A percentile compares a stretch with the other conserved stretches of the same genome.
phyloP scores from a whole-genome alignment of 64 coral and sea anemone species.

The Dendrophyllia cribrosa region DNA sequence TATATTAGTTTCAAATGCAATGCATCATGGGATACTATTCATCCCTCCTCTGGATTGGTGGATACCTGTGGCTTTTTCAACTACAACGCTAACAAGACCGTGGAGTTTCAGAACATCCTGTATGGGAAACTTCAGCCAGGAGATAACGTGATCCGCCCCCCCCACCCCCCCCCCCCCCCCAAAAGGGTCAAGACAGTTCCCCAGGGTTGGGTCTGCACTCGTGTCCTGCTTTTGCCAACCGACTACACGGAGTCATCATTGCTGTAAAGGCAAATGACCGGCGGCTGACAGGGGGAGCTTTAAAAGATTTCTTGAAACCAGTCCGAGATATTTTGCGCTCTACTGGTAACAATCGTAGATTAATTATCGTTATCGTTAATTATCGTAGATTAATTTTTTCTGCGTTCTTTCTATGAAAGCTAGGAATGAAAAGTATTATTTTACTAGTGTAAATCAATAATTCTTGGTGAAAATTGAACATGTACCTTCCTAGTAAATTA shows the following conservation, averaged over 20 bases:
- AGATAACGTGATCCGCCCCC: constrained; percentile 6
- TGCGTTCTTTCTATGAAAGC: too few relatives aligned
- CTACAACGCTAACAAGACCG: constrained; percentile 44
- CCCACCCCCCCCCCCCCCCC: too few relatives aligned
- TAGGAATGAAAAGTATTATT: too few relatives aligned
- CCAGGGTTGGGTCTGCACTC: too few relatives aligned
- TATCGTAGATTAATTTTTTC: too few relatives aligned
- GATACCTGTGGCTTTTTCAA: constrained; percentile 71
- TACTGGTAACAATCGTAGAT: constrained; percentile 27
- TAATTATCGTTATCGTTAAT: too few relatives aligned
- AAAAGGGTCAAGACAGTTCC: not conserved
- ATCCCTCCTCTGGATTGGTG: too few relatives aligned
- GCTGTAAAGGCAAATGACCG: constrained; percentile 53
- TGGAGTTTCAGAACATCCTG: constrained; percentile 59
- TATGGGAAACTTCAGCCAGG: constrained; percentile 46
- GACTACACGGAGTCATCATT: constrained; percentile 39
- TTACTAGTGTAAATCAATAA: too few relatives aligned
- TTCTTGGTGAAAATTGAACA: too few relatives aligned
- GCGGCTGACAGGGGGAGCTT: constrained; percentile 32
- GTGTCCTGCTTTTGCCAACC: not conserved
- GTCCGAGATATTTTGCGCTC: constrained; percentile 55
- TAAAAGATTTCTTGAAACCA: constrained; percentile 65
- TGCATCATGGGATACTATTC: too few relatives aligned
- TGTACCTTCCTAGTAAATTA: too few relatives aligned
- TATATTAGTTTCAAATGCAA: too few relatives aligned